Base-by-base conservation (phyloP, 2,797 vertebrate genomes). In the Micropoecilia bifurca region DNA sequence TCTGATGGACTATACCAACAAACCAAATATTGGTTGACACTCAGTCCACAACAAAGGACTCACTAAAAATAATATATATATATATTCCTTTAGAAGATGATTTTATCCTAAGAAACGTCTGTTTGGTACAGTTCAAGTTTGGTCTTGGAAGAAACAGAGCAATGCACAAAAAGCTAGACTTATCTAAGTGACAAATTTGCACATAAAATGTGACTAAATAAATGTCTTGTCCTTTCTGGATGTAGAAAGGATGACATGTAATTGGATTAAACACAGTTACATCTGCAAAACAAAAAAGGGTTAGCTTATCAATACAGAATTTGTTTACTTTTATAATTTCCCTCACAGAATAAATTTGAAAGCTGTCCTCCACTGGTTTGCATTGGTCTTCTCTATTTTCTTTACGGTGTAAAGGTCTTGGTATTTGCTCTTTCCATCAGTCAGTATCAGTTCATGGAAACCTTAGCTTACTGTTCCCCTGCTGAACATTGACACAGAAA, bases 401-500 rank as follows among this genome's bases (percentile, higher is more conserved):
- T 18, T 47, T 53, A 25, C n/a, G 25, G 22, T 12, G 53, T 55
- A 25, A 55, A 25, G 22, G 30, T 59, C n/a, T 28, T 30, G 4
- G 12, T 30, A 4, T 30, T 30, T 59, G 3, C 33, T 36, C 83
- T 77, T 78, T 61, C 68, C 55, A 25, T 69, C n/a, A 71, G 20
- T 89, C 8, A 57, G 22, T 79, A 25, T 69, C n/a, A 68, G 22
- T 89, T 14, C 68, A 28, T 78, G 71, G 73, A 78, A 78, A 80
- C 74, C 59, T 84, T n/a, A 0, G 28, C 76, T 84, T 59, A 74
- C 72, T 83, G n/a, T 73, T 80, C 78, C 80, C 61, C 36, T 53
- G 78, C 33, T 71, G 75, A 80, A 82, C 76, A 59, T 22, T 75
- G 73, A 90, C 81, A 86, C 73, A 71, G 75, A 87, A 77, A 85